A percentile compares a stretch with the other conserved stretches of the same genome.
Conservation (phyloP, 2,888 invertebrate species). For the Himalopsyche kuldschensis region DNA sequence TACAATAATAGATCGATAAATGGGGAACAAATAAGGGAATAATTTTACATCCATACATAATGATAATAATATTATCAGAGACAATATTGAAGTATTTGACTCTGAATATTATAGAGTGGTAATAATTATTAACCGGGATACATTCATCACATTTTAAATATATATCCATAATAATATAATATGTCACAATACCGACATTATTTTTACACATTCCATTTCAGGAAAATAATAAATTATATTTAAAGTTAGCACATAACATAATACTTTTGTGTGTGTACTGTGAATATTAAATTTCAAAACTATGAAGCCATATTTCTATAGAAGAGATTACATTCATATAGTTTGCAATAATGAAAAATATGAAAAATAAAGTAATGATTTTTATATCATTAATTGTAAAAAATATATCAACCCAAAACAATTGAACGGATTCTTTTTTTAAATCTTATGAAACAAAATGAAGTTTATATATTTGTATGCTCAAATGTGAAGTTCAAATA, state of each 20-base stretch:
- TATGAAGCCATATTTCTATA: no score
- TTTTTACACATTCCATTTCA: conserved; percentile 10
- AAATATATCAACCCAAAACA: no score
- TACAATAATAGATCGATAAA: conserved; percentile 30
- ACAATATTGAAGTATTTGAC: conserved; percentile 14
- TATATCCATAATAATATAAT: conserved; percentile 11
- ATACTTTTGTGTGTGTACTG: neutral
- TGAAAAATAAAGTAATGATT: no score
- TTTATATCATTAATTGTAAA: no score
- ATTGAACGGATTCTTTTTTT: no score
- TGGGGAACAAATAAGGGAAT: conserved; percentile 16
- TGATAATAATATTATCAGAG: conserved; percentile 11
- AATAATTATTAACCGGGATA: conserved; percentile 34
- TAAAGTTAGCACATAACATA: neutral
- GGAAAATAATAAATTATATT: conserved; percentile 17
- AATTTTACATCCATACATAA: conserved; percentile 22
- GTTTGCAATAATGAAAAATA: no score
- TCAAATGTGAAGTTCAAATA: no score
- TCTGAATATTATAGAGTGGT: neutral
- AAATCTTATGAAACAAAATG: no score
- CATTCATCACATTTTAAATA: conserved; percentile 38
- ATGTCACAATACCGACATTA: conserved; percentile 31
- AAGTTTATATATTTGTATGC: no score
- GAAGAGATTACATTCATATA: no score
- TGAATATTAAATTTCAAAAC: neutral